Base-by-base conservation (phyloP, 2,113 vertebrate species). In the Ictalurus punctatus region DNA sequence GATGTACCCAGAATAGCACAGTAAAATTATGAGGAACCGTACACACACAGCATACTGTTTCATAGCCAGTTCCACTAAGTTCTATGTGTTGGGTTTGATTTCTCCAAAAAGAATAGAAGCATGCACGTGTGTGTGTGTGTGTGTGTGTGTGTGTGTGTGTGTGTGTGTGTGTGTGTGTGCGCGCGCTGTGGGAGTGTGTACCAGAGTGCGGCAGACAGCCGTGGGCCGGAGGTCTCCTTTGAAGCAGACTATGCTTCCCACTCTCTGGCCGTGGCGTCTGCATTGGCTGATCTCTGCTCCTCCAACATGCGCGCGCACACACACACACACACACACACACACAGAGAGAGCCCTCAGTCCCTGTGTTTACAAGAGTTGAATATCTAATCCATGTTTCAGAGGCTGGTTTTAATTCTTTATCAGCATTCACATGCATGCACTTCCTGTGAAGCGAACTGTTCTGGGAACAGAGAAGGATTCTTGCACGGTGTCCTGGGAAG, bases 161-260 rank as follows among this genome's bases (percentile, higher is more conserved):
- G 76, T 40, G 30, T 71, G 69, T 44, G 40, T 44, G 3, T 44
- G 40, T 44, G 40, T 4, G 40, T 5, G 40, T 5, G 37, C 37
- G 37, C 37, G 37, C 48, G 54, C 73, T 74, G 88, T 85, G 79
- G 89, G 84, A 86, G 85, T 85, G 71, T 63, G 65, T 86, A 89
- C 84, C 25, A 52, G 67, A 90, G 86, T 65, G 73, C 84, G 84
- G 87, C 89, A 88, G 91, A 91, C 87, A 89, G 88, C n/a, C 61
- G 84, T 87, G 86, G 90, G 91, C 81, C 81, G 74, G 67, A 78
- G 88, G 90, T 90, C 59, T 67, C 85, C 85, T 84, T 84, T 80
- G 58, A 82, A 80, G 56, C 71, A 74, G 83, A 82, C 87, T 44
- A n/a, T 54, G 40, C 37, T 58, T 0, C 81, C 87, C 56, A 84